Base-by-base conservation (phyloP, 2,888 invertebrate genomes). In the Cheilosia grossa region DNA sequence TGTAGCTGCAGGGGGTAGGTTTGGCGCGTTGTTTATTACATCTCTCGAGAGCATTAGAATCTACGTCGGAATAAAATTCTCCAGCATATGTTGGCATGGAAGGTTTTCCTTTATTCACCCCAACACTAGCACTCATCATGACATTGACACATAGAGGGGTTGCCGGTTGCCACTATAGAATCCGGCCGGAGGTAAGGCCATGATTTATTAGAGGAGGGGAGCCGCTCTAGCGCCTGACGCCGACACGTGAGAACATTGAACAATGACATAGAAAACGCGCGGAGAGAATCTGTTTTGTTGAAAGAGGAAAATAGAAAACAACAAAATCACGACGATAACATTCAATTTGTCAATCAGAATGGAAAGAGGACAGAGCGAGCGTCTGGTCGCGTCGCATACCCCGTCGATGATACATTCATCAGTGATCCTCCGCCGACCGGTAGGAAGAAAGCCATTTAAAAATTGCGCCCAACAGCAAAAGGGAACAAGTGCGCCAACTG, bases 61-160 rank as follows among this genome's bases (percentile, higher is more conserved):
- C 24, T 49, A 24, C 42, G 5, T 24, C 58, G 42, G 51, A 15
- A 40, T 9, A 66, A 24, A 49, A 21, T 37, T 51, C 47, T 58
- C 24, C 9, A 64, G 30, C 42, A 24, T 17, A 13, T 33, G 27
- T 42, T 47, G 47, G 47, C 9, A 47, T 59, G 42, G 69, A 63
- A 58, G 49, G 47, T 59, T 49, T 58, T 72, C 56, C 56, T 69
- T 63, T 40, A 66, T 54, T 58, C 70, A 77, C 70, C 70, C 77
- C 54, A 75, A 70, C 21, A 24, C 44, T 13, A 13, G 13, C 37
- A 13, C 37, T 54, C 27, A 44, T 37, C 37, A 56, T 82, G 82
- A 82, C 78, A 82, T 78, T 82, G 82, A 78, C 64, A 78, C 37
- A 64, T 66, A 67, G 49, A 72, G 72, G 40, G 82, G 66, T 59